A percentile compares a stretch with the other conserved stretches of the same genome.
These are phyloP conservation scores for Gobio occitaniae DNA, from an alignment of 2,797 vertebrate genomes.

Conservation along the genomic window DNA sequence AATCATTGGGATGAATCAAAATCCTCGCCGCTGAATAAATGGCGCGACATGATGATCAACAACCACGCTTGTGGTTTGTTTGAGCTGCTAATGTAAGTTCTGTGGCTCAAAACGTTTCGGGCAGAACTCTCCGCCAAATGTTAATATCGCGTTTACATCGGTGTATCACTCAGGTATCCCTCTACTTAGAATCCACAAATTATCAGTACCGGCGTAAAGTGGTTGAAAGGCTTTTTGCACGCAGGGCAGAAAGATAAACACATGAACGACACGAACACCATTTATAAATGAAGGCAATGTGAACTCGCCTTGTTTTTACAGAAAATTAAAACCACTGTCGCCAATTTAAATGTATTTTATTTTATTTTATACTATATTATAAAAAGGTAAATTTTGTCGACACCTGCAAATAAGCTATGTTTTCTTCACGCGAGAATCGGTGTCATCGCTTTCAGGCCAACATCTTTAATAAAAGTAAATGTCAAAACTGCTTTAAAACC, in stretches of 20 bases:
- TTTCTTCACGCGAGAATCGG: constrained; percentile 40
- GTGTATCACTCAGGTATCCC: neutral
- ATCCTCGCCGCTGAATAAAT: neutral
- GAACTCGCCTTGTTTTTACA: neutral
- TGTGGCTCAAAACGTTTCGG: neutral
- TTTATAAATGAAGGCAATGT: neutral
- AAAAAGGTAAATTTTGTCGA: neutral
- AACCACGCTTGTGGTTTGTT: neutral
- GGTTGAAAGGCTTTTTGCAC: neutral
- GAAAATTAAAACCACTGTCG: neutral
- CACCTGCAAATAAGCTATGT: constrained; percentile 4
- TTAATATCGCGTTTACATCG: neutral
- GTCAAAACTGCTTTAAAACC: constrained; percentile 54
- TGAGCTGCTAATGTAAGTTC: neutral
- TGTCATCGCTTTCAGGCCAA: constrained; percentile 55
- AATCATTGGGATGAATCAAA: neutral
- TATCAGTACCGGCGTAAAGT: too few relatives aligned
- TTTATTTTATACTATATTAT: neutral
- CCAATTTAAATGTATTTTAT: neutral
- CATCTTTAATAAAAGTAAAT: constrained; percentile 56
- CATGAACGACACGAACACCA: neutral
- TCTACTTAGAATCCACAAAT: neutral
- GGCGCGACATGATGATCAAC: rapidly evolving
- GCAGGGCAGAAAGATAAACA: neutral
- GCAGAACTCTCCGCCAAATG: neutral